phyloP scores from a whole-genome alignment of 2,888 invertebrate species.

The Rhodophaea formosa region DNA sequence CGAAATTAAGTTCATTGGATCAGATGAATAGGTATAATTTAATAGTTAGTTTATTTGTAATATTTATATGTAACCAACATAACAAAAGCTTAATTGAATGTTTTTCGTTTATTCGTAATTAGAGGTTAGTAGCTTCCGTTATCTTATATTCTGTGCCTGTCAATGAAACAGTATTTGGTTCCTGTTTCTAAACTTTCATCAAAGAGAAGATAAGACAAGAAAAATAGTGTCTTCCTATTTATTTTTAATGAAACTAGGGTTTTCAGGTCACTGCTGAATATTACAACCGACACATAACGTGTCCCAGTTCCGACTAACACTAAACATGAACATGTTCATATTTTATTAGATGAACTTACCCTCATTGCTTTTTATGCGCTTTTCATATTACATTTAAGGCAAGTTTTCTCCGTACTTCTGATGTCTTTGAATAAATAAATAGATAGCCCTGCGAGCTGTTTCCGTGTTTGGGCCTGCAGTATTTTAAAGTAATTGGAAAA shows the following conservation, averaged over 20 bases:
- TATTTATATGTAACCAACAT: too few relatives aligned
- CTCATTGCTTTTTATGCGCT: conserved; percentile 10
- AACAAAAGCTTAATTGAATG: too few relatives aligned
- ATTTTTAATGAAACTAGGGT: not conserved
- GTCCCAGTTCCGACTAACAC: conserved; percentile 1
- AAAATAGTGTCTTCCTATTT: not conserved
- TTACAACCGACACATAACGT: not conserved
- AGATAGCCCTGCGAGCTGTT: not conserved
- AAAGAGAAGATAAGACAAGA: not conserved
- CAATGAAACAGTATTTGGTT: too few relatives aligned
- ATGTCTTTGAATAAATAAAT: conserved; percentile 5
- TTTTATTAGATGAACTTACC: conserved; percentile 7
- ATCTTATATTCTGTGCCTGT: too few relatives aligned
- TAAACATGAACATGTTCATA: conserved; percentile 7
- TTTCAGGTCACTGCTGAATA: conserved; percentile 7
- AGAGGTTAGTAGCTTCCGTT: too few relatives aligned
- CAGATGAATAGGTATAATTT: too few relatives aligned
- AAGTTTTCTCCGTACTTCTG: not conserved
- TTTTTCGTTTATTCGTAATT: too few relatives aligned
- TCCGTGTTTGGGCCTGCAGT: not conserved
- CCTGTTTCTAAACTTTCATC: not conserved
- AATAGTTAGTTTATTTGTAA: too few relatives aligned
- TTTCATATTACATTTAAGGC: conserved; percentile 2
- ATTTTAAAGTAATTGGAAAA: not conserved
- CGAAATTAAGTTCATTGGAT: too few relatives aligned